Conservation (phyloP, 2,113 vertebrate species). For the Barbus barbus region DNA sequence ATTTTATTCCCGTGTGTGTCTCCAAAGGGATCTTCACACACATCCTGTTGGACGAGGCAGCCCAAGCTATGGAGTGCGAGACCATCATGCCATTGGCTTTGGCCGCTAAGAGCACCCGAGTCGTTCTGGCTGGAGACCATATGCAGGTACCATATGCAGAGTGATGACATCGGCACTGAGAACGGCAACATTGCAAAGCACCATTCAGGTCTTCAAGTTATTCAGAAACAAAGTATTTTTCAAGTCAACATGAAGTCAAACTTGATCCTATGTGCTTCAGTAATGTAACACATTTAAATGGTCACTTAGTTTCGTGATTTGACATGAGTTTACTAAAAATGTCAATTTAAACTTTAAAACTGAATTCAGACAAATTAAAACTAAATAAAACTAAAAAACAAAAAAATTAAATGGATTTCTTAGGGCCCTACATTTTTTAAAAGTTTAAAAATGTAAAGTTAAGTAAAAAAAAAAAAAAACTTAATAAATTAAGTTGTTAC, state of each 20-base stretch:
- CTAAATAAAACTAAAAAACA: too few species aligned
- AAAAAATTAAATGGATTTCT: too few species aligned
- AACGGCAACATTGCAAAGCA: background rate
- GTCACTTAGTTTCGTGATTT: too few species aligned
- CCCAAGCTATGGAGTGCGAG: conserved; percentile 99
- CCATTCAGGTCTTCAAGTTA: background rate
- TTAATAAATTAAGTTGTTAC: too few species aligned
- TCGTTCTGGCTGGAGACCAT: conserved; percentile 97
- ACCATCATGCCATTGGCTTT: conserved; percentile 98
- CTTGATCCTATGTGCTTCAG: background rate
- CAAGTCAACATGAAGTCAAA: background rate
- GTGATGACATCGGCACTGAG: too few species aligned
- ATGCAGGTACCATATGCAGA: conserved; percentile 85
- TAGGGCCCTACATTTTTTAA: too few species aligned
- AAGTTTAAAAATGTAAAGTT: too few species aligned
- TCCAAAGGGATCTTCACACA: conserved; percentile 92
- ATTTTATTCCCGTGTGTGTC: conserved; percentile 55
- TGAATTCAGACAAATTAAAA: too few species aligned
- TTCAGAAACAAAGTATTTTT: background rate
- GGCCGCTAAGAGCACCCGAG: conserved; percentile 88
- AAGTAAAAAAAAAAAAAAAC: too few species aligned
- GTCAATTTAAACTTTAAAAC: too few species aligned
- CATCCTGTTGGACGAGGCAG: conserved; percentile 97
- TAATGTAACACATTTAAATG: background rate
- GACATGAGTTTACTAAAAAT: too few species aligned